These are phyloP conservation scores for Macropodus opercularis DNA, from an alignment of 2,797 vertebrate species.

Conservation along the genomic window DNA sequence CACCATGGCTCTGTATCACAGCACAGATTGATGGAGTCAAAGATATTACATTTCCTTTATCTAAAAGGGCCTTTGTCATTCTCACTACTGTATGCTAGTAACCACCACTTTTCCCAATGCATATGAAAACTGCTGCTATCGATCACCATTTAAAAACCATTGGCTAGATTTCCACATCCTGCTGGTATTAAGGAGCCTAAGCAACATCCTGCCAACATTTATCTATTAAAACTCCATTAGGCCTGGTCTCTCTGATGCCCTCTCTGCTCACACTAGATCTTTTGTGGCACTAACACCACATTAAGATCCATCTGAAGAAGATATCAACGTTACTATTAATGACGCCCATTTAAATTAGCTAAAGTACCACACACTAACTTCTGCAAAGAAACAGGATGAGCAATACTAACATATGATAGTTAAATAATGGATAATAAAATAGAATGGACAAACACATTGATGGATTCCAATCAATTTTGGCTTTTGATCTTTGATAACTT, in stretches of 20 bases:
- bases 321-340: slow-evolving; percentile 36
- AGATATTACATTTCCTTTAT: no score
- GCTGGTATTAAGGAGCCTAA: slow-evolving; percentile 63
- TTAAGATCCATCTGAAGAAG: slow-evolving; percentile 54
- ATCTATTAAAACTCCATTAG: slow-evolving; percentile 81
- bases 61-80: slow-evolving; percentile 21
- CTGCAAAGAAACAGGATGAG: slow-evolving; percentile 1
- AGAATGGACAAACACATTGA: no score
- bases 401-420: not conserved
- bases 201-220: slow-evolving; percentile 72
- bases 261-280: slow-evolving; percentile 46
- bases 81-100: slow-evolving; percentile 39
- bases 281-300: slow-evolving; percentile 32
- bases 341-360: slow-evolving; percentile 16
- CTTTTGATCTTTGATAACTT: no score
- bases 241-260: slow-evolving; percentile 32
- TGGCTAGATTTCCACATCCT: slow-evolving; percentile 67
- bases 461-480: no score
- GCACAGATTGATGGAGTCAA: no score
- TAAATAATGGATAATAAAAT: not conserved
- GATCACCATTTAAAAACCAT: slow-evolving; percentile 71
- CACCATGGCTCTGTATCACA: no score
- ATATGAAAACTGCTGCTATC: slow-evolving; percentile 59
- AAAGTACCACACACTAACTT: not conserved
- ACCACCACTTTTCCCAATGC: slow-evolving; percentile 37